Evolutionary conservation across 2,113 vertebrate species (phyloP).

Genomic region (Pardalotus punctatus): DNA sequence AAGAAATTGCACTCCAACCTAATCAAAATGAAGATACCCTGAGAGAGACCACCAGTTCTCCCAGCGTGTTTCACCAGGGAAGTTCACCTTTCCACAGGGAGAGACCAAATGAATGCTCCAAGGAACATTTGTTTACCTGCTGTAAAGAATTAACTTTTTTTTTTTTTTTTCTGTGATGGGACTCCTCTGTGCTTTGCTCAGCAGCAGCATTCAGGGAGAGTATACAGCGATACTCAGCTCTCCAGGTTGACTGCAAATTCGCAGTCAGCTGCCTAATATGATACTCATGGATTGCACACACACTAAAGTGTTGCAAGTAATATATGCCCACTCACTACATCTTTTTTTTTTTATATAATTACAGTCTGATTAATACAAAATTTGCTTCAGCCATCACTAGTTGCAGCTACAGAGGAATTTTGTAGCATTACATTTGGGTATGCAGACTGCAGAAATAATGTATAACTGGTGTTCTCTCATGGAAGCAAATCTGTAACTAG

Average conservation of each 20-base stretch:
- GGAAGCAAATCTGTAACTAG: not conserved
- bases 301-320: not conserved
- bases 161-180: not conserved
- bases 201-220: not conserved
- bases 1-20: not conserved
- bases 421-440: not conserved
- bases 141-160: not conserved
- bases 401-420: not conserved
- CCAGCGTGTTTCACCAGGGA: not conserved
- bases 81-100: not conserved
- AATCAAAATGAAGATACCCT: not conserved
- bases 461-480: not conserved
- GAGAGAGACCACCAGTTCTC: not conserved
- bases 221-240: not conserved
- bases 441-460: not conserved
- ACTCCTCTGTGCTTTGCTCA: not conserved
- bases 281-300: not conserved
- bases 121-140: not conserved
- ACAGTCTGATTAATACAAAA: not conserved
- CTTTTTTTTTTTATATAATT: not conserved
- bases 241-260: not conserved
- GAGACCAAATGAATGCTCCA: not conserved
- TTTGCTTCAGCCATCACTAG: not conserved
- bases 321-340: not conserved
- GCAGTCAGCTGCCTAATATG: not conserved